Conservation (phyloP, 1,140 invertebrate genomes). For the Chymomyza costata region DNA sequence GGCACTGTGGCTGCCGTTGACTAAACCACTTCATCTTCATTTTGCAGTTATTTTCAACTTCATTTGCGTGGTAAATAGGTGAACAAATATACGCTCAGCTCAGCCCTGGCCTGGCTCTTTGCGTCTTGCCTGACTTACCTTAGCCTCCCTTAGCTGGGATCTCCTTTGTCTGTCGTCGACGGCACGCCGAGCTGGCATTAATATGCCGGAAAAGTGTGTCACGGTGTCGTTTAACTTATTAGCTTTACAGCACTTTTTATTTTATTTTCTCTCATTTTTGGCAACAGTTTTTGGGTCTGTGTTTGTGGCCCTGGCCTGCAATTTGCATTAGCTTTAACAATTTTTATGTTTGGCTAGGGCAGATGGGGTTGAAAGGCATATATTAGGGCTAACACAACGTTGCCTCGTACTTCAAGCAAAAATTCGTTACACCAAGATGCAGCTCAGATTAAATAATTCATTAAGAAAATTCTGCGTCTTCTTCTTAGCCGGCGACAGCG, state of each 20-base stretch:
- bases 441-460: slow-evolving; percentile 67
- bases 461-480: slow-evolving; percentile 51
- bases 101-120: slow-evolving; percentile 20
- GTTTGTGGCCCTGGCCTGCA: slow-evolving; percentile 46
- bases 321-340: slow-evolving; percentile 56
- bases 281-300: slow-evolving; percentile 36
- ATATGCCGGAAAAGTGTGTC: slow-evolving; percentile 57
- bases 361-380: slow-evolving; percentile 58
- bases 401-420: slow-evolving; percentile 44
- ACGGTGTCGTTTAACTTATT: slow-evolving; percentile 68
- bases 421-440: slow-evolving; percentile 41
- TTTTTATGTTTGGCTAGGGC: slow-evolving; percentile 2
- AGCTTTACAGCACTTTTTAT: no score
- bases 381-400: slow-evolving; percentile 57
- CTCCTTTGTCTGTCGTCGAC: slow-evolving; percentile 29
- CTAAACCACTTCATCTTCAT: slow-evolving; percentile 68
- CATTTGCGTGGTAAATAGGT: slow-evolving; percentile 72
- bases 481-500: slow-evolving; percentile 15
- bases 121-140: neutral
- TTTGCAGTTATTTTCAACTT: slow-evolving; percentile 73
- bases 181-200: slow-evolving; percentile 64
- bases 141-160: slow-evolving; percentile 1
- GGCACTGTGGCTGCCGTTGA: slow-evolving; percentile 28
- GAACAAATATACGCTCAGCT: slow-evolving; percentile 58
- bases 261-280: no score